Base-by-base conservation (phyloP, 2,113 vertebrate genomes). In the Neodon shergylaensis region DNA sequence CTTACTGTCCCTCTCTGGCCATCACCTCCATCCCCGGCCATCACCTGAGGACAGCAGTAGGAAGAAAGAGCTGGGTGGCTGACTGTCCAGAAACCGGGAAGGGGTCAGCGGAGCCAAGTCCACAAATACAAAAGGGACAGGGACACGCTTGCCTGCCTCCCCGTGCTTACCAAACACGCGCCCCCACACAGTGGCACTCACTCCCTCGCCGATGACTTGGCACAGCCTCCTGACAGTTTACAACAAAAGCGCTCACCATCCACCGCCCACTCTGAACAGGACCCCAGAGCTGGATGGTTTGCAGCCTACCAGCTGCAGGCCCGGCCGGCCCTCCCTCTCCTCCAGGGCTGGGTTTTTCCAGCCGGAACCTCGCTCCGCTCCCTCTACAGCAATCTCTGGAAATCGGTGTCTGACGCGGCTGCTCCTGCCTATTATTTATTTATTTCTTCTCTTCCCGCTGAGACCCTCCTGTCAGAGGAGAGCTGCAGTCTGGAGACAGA, bases 341-440 rank as follows among this genome's bases (percentile, higher is more conserved):
- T 28, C 95, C 79, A 87, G 90, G 79, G 94, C 97, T 97, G 97
- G 98, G 96, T 97, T 98, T 98, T 98, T 98, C 98, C 97, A 97
- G 97, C 97, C 3, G 0, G 96, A 97, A 95, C 72, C 95, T 97
- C 96, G 36, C 96, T 82, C 92, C 96, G 36, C 96, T 82, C 92
- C 66, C 95, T 94, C 95, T 79, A 54, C 94, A 82, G 97, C 96
- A 94, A 96, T 95, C 97, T 97, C 93, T 88, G 97, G 97, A 94
- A 97, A 98, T 90, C 61, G 70, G 90, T 97, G 97, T 84, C 98
- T 98, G 98, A 98, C 96, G 96, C 85, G 91, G 93, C 72, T 58
- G 95, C 97, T 97, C 92, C 96, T 87, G 81, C 93, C 94, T 82
- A 3, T 66, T 85, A 68, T 85, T 73, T 88, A 14, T 95, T 97